These are phyloP conservation scores for Apus apus DNA, from an alignment of 2,113 vertebrate species.

Conservation along the genomic window DNA sequence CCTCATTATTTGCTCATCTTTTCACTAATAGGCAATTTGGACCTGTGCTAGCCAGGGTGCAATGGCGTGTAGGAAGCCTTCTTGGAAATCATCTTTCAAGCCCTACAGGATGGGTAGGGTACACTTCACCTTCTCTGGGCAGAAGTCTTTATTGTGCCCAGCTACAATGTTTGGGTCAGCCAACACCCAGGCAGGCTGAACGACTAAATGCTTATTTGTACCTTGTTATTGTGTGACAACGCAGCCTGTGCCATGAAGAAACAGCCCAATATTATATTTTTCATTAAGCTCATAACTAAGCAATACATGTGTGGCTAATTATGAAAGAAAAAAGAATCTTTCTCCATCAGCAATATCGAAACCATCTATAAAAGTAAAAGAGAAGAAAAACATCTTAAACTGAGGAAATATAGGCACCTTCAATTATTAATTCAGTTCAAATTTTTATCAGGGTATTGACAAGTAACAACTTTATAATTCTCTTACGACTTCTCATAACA, in stretches of 20 bases:
- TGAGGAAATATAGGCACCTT: neutral
- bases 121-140: neutral
- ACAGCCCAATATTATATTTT: neutral
- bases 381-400: neutral
- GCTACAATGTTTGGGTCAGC: neutral
- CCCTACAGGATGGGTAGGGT: neutral
- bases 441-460: neutral
- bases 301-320: neutral
- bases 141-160: neutral
- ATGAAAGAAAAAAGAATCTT: neutral
- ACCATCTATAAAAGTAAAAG: neutral
- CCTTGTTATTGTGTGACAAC: neutral
- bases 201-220: neutral
- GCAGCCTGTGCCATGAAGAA: neutral
- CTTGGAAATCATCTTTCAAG: neutral
- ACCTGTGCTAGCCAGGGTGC: neutral
- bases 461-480: neutral
- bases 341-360: neutral
- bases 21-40: neutral
- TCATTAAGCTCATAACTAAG: neutral
- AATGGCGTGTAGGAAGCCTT: neutral
- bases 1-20: neutral
- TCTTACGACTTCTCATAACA: neutral
- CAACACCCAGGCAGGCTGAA: neutral
- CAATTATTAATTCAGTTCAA: neutral